Conservation (phyloP, 2,113 vertebrate genomes). For the Pelusios castaneus region DNA sequence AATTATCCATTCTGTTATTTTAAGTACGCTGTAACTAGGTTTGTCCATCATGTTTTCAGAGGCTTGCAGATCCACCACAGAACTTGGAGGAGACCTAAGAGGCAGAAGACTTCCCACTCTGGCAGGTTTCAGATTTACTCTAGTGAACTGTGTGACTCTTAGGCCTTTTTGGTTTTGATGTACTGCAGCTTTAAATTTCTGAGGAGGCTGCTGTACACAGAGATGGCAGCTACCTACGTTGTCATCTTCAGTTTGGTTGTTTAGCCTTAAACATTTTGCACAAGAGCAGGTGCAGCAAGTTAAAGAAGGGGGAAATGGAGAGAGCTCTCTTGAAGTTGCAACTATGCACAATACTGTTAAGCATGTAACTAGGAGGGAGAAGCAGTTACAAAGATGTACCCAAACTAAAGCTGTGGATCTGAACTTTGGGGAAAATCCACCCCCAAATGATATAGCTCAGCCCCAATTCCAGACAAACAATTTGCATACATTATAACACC, state of each 20-base stretch:
- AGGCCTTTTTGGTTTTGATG: background rate
- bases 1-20: background rate
- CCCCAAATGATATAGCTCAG: background rate
- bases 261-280: background rate
- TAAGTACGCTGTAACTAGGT: background rate
- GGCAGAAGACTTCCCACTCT: background rate
- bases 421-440: background rate
- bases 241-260: background rate
- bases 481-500: background rate
- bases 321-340: background rate
- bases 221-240: constrained; percentile 29
- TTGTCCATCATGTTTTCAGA: background rate
- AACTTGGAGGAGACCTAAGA: background rate
- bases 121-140: background rate
- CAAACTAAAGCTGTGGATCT: background rate
- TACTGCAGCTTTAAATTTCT: background rate
- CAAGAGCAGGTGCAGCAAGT: rapidly evolving
- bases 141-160: background rate
- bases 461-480: background rate
- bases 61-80: background rate
- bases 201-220: background rate
- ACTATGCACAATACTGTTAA: background rate
- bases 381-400: background rate
- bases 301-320: background rate
- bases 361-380: background rate